Conservation (phyloP, 2,797 vertebrate species). For the Austrolebias charrua region DNA sequence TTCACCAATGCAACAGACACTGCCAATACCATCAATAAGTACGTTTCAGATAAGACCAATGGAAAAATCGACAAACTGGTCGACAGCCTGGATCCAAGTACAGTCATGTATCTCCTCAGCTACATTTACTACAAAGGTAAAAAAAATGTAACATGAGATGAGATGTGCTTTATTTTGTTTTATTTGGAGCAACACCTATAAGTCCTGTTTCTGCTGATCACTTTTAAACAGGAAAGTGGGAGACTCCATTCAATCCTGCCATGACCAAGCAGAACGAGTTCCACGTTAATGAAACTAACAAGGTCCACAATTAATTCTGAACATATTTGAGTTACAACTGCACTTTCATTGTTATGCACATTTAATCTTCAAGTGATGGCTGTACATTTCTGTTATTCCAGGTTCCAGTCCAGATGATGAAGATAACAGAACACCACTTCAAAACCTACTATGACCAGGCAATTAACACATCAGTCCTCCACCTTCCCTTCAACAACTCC, state of each 20-base stretch:
- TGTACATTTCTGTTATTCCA: conserved; percentile 53
- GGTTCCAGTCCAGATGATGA: conserved; percentile 81
- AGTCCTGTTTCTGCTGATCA: conserved; percentile 16
- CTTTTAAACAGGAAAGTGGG: conserved; percentile 73
- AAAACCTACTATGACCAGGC: conserved; percentile 58
- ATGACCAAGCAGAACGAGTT: conserved; percentile 55
- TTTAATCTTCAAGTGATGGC: conserved; percentile 62
- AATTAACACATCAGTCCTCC: conserved; percentile 66
- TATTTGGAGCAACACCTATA: neutral
- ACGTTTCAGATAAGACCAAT: conserved; percentile 82
- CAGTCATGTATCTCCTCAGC: conserved; percentile 86
- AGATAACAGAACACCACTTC: rapidly evolving
- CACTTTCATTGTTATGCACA: neutral
- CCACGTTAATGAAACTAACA: conserved; percentile 66
- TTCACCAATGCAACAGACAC: conserved; percentile 75
- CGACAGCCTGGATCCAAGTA: conserved; percentile 71
- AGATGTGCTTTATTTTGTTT: neutral
- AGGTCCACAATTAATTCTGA: conserved; percentile 43
- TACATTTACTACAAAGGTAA: conserved; percentile 91
- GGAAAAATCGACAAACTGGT: conserved; percentile 86
- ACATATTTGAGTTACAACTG: neutral
- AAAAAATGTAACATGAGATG: conserved; percentile 15
- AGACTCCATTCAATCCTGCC: conserved; percentile 57
- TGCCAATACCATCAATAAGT: conserved; percentile 81
- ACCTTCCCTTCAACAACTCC: conserved; percentile 73